Evolutionary conservation across 2,113 vertebrate species (phyloP).

Genomic region (Trinectes maculatus): DNA sequence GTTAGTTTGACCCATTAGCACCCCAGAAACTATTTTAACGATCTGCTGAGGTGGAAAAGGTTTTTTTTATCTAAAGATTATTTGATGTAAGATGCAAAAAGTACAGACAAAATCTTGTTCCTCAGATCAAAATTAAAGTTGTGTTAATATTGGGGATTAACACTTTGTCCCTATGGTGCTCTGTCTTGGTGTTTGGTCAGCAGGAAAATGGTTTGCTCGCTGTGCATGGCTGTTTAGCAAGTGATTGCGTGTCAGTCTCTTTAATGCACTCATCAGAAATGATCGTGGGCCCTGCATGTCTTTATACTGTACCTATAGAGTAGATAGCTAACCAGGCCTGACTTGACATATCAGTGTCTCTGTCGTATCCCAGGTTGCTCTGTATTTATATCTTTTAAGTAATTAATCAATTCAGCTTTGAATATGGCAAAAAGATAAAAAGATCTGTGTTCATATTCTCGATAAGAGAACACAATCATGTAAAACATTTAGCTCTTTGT

Average conservation of each 20-base stretch:
- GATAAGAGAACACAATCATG: background rate
- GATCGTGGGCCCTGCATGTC: background rate
- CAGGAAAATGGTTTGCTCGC: conserved; percentile 12
- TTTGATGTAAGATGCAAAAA: conserved; percentile 33
- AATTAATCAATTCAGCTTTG: background rate
- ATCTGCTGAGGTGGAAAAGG: background rate
- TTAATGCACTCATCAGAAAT: background rate
- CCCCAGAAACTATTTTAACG: background rate
- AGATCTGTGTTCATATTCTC: background rate
- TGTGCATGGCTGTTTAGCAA: conserved; percentile 35
- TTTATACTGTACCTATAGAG: background rate
- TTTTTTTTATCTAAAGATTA: background rate
- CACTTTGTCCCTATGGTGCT: background rate
- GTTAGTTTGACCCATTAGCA: background rate
- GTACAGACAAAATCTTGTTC: conserved; percentile 33
- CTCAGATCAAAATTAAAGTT: conserved; percentile 1
- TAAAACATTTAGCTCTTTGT: no score
- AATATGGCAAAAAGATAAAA: background rate
- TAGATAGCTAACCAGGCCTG: background rate
- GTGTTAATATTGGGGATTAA: background rate
- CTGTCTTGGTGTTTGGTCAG: background rate
- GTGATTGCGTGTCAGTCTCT: conserved; percentile 15
- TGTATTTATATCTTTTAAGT: background rate
- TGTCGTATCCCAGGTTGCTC: background rate
- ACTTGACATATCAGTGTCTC: no score